Conservation (phyloP, 2,113 vertebrate genomes). For the Gnathonemus longibarbis region DNA sequence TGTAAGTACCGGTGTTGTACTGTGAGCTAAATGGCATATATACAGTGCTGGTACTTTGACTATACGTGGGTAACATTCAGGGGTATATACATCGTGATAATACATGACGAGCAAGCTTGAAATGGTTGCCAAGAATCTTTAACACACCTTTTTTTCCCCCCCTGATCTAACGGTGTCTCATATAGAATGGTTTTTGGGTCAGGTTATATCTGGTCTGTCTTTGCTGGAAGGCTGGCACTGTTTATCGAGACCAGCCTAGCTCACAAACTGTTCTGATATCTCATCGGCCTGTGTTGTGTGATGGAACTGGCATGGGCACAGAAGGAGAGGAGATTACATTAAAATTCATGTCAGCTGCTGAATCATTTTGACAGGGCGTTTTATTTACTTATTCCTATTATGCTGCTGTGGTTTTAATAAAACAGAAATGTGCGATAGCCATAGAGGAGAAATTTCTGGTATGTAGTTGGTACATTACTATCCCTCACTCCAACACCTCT, state of each 20-base stretch:
- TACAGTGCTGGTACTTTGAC: background rate
- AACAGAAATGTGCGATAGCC: background rate
- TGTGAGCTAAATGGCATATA: background rate
- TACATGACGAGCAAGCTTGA: too few relatives aligned
- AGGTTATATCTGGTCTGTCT: constrained; percentile 15
- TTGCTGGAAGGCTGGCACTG: constrained; percentile 8
- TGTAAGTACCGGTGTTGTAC: background rate
- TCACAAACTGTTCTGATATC: constrained; percentile 8
- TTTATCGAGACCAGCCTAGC: background rate
- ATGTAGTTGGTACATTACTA: background rate
- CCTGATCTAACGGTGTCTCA: background rate
- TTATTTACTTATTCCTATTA: constrained; percentile 1
- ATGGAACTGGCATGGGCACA: background rate
- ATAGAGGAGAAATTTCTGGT: background rate
- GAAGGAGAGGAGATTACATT: background rate
- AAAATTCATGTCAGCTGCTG: constrained; percentile 6
- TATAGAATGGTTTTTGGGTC: constrained; percentile 12
- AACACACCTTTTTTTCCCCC: background rate
- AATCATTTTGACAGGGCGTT: constrained; percentile 23
- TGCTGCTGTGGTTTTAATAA: background rate
- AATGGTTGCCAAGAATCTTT: background rate
- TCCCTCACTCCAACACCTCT: background rate
- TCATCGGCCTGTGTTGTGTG: constrained; percentile 2
- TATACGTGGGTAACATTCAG: background rate
- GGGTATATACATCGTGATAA: background rate